Percentiles rank a stretch among this genome's conserved stretches.
Evolutionary conservation across 2,797 vertebrate genomes (phyloP).

Genomic region (Phalanger gymnotis): DNA sequence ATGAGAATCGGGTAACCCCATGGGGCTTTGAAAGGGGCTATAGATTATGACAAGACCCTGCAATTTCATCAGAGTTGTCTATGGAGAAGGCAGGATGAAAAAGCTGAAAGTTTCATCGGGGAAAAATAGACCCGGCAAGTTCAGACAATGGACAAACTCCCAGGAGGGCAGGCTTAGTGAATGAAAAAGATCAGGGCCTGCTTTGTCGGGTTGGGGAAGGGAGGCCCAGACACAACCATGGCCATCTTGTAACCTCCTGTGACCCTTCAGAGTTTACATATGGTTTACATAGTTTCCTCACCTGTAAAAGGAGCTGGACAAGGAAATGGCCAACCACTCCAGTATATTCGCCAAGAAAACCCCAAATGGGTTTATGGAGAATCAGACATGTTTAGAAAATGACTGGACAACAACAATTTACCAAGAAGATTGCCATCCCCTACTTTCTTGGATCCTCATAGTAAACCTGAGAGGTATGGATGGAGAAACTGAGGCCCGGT

Average conservation of each 20-base stretch:
- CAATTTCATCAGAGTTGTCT: conserved; percentile 80
- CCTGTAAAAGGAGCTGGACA: not conserved
- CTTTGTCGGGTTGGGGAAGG: not conserved
- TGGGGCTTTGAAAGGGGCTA: conserved; percentile 79
- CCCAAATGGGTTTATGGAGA: not conserved
- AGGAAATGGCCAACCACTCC: not conserved
- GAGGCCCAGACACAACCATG: not conserved
- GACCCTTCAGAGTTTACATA: not conserved
- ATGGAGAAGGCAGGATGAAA: conserved; percentile 77
- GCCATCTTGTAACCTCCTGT: not conserved
- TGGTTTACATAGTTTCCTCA: not conserved
- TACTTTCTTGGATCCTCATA: not conserved
- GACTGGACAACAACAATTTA: not conserved
- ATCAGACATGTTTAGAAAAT: not conserved
- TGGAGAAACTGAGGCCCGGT: not conserved
- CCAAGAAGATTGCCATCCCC: not conserved
- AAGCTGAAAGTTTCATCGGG: conserved; percentile 80
- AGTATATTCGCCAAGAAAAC: not conserved
- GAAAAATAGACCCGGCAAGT: conserved; percentile 67
- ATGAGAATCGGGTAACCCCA: conserved; percentile 78
- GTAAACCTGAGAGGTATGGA: not conserved
- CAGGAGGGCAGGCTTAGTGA: conserved; percentile 35
- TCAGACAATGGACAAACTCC: conserved; percentile 37
- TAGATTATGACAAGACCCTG: conserved; percentile 81
- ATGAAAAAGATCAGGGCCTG: not conserved